These are phyloP conservation scores for Acrocephalus scirpaceus DNA, from an alignment of 2,797 vertebrate genomes.

Conservation along the genomic window DNA sequence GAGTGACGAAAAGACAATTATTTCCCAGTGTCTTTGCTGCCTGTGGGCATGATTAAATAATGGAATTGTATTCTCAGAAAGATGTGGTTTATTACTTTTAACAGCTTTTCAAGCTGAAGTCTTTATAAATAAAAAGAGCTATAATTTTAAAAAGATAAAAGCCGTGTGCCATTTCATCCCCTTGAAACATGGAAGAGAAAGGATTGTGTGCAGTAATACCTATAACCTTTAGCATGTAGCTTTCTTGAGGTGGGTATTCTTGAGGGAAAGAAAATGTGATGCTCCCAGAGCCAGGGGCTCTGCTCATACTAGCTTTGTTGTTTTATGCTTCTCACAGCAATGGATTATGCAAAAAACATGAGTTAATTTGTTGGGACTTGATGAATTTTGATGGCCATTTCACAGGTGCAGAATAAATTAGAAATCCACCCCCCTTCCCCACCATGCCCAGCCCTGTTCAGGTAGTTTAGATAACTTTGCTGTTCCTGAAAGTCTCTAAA, in stretches of 20 bases:
- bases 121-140: constrained; percentile 52
- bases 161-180: neutral
- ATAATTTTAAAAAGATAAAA: constrained; percentile 53
- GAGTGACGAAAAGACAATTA: constrained; percentile 67
- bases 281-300: neutral
- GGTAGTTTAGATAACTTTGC: neutral
- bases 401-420: neutral
- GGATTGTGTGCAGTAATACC: neutral
- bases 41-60: constrained; percentile 73
- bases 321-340: neutral
- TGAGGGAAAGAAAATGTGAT: neutral
- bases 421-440: fast-evolving
- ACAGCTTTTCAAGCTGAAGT: constrained; percentile 66
- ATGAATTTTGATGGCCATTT: neutral
- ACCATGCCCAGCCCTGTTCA: fast-evolving
- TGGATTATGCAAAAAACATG: neutral
- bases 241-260: neutral
- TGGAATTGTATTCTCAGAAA: constrained; percentile 56
- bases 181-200: constrained; percentile 5
- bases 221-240: neutral
- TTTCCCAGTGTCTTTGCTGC: constrained; percentile 57
- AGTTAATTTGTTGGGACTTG: neutral
- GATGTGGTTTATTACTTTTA: constrained; percentile 66
- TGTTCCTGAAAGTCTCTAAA: neutral
- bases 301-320: neutral